Conservation (phyloP, 2,797 vertebrate species). For the Parambassis ranga region DNA sequence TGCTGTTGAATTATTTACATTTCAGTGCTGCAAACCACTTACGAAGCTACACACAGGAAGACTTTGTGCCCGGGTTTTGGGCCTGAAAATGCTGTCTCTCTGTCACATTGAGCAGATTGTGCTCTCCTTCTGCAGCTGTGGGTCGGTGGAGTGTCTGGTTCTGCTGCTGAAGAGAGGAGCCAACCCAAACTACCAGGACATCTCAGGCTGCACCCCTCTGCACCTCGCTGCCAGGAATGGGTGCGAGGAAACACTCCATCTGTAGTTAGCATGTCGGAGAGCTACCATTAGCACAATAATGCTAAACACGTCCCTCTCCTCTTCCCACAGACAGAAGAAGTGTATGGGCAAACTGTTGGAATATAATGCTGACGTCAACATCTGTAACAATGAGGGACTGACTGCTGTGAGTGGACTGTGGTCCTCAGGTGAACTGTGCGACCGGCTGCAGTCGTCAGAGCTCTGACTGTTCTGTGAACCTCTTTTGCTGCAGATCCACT, state of each 20-base stretch:
- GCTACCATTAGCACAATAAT: too few species aligned
- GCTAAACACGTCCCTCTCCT: not conserved
- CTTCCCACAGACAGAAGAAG: constrained; percentile 93
- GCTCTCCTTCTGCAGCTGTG: constrained; percentile 83
- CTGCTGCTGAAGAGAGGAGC: constrained; percentile 94
- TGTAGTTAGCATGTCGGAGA: too few species aligned
- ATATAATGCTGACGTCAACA: constrained; percentile 97
- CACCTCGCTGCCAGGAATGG: constrained; percentile 97
- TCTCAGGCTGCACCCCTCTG: constrained; percentile 97
- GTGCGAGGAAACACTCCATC: too few species aligned
- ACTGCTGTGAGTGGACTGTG: constrained; percentile 90
- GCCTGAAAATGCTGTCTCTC: too few species aligned
- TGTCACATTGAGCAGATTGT: not conserved
- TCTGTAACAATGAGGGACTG: constrained; percentile 98
- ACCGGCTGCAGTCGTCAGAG: not conserved
- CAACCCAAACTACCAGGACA: constrained; percentile 98
- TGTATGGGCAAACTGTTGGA: constrained; percentile 97
- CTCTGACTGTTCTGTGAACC: not conserved
- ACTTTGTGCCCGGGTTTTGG: too few species aligned
- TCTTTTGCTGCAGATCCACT: constrained; percentile 91
- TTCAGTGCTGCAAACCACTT: too few species aligned
- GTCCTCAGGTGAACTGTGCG: not conserved
- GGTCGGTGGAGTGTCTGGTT: constrained; percentile 96
- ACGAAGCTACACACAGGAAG: too few species aligned
- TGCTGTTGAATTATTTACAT: too few species aligned